Evolutionary conservation across 2,888 invertebrate species (phyloP).

Genomic region (Athripsodes cinereus): DNA sequence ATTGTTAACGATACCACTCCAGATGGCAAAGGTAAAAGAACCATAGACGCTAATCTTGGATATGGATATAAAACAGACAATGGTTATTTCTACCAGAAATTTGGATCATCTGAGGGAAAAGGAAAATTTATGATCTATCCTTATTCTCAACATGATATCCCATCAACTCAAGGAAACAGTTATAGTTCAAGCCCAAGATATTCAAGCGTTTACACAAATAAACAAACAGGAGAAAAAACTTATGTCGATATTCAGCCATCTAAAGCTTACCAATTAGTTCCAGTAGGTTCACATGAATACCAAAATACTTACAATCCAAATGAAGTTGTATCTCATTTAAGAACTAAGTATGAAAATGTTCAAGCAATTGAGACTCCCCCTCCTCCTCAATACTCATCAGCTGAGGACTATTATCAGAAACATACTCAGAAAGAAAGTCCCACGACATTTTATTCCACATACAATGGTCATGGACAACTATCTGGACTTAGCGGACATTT

Average conservation of each 20-base stretch:
- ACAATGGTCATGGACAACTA: conserved; percentile 41
- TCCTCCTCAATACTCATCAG: conserved; percentile 25
- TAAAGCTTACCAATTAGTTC: conserved; percentile 48
- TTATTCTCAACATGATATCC: conserved; percentile 62
- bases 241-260: conserved; percentile 55
- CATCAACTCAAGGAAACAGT: conserved; percentile 32
- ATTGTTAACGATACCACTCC: conserved; percentile 53
- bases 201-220: conserved; percentile 26
- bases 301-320: conserved; percentile 37
- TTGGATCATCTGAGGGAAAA: conserved; percentile 42
- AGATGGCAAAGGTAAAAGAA: conserved; percentile 57
- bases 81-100: conserved; percentile 47
- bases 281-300: conserved; percentile 31
- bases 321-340: conserved; percentile 36
- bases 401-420: conserved; percentile 14
- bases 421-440: conserved; percentile 30
- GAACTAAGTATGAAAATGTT: conserved; percentile 34
- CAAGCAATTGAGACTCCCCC: conserved; percentile 34
- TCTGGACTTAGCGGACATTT: conserved; percentile 44
- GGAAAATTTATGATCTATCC: conserved; percentile 62
- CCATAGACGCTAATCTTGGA: conserved; percentile 66
- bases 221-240: conserved; percentile 30
- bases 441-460: conserved; percentile 44
- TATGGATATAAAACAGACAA: conserved; percentile 57
- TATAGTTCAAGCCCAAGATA: conserved; percentile 18